phyloP scores from a whole-genome alignment of 2,113 vertebrate genomes.

The Catharus fuscescens region DNA sequence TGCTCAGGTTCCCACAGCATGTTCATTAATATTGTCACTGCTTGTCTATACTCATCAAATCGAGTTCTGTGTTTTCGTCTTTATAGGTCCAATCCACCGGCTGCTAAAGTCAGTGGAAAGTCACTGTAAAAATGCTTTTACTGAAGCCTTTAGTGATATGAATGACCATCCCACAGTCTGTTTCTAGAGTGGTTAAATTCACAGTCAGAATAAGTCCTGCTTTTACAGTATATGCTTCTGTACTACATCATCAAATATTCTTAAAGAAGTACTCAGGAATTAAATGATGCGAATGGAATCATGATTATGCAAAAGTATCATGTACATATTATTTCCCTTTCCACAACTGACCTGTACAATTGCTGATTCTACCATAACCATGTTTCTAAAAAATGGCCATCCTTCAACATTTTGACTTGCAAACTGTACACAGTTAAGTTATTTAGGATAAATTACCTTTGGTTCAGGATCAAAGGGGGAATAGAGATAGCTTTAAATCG shows the following conservation, averaged over 20 bases:
- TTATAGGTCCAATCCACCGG: background rate
- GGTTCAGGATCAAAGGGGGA: background rate
- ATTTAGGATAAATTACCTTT: background rate
- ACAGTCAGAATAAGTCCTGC: background rate
- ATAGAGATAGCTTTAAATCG: background rate
- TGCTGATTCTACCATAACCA: background rate
- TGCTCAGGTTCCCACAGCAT: background rate
- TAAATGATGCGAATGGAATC: background rate
- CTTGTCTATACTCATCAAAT: background rate
- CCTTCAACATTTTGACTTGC: background rate
- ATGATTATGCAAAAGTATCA: background rate
- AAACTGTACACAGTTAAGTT: background rate
- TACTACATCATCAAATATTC: background rate
- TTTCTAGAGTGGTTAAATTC: background rate
- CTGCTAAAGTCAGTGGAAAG: background rate
- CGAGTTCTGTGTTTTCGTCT: background rate
- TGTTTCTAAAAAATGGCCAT: background rate
- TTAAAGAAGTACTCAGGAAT: background rate
- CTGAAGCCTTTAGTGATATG: background rate
- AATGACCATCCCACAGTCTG: background rate
- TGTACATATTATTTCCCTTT: background rate
- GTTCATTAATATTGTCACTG: background rate
- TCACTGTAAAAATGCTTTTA: background rate
- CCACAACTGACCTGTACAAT: background rate
- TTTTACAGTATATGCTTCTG: background rate